A percentile compares a stretch with the other conserved stretches of the same genome.
Conservation (phyloP, 2,888 invertebrate genomes). For the Nezara viridula region DNA sequence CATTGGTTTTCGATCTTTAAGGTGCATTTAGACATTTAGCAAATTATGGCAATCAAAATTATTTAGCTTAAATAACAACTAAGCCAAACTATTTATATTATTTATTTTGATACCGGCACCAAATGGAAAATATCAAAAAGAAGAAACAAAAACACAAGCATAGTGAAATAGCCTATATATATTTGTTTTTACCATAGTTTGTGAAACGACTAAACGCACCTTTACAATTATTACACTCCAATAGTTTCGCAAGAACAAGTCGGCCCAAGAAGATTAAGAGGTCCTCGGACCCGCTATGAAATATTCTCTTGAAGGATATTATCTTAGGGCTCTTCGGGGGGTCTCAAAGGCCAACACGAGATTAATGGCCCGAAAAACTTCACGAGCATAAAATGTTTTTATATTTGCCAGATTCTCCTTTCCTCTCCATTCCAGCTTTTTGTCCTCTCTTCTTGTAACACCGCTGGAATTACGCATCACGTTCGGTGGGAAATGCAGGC, state of each 20-base stretch:
- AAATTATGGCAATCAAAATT: no score
- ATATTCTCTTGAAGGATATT: conserved; percentile 5
- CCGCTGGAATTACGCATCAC: conserved; percentile 6
- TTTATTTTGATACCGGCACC: no score
- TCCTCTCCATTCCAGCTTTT: conserved; percentile 36
- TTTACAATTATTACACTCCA: no score
- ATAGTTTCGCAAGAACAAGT: neutral
- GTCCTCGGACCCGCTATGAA: neutral
- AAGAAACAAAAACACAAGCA: no score
- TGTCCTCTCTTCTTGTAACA: conserved; percentile 29
- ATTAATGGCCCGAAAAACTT: conserved; percentile 61
- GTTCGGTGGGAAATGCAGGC: neutral
- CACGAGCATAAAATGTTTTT: conserved; percentile 61
- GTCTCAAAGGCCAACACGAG: conserved; percentile 54
- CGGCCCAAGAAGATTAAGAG: neutral
- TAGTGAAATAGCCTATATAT: no score
- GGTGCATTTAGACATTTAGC: no score
- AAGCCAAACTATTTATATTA: no score
- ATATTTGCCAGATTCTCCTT: conserved; percentile 49
- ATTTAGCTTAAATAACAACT: no score
- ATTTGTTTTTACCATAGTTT: no score
- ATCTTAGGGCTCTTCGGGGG: neutral
- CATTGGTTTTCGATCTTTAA: no score
- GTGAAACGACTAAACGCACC: no score
- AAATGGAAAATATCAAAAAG: no score